Base-by-base conservation (phyloP, 1,140 invertebrate species). In the Lucilia sericata region DNA sequence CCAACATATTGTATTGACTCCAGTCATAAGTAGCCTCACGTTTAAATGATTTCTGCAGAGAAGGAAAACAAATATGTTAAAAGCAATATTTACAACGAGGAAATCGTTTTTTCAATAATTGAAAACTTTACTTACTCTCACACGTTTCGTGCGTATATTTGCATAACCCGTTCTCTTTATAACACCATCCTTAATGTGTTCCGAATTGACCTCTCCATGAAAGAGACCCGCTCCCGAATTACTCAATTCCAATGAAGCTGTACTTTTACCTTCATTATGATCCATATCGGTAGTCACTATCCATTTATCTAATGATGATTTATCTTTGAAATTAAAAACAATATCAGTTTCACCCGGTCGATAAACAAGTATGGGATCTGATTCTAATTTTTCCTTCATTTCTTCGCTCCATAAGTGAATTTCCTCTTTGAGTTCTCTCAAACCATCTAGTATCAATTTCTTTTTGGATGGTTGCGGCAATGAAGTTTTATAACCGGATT, bases 21-120 rank as follows among this genome's bases (percentile, higher is more conserved):
- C 96, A 99, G 87, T 98, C 93, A 87, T 93, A 94, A 42, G 93
- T 93, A 13, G 92, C 60, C 14, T 94, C 92, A 17, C 96, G 92
- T 88, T 95, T 93, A 90, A 99, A 99, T n/a, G 97, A 96, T 94
- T 95, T 97, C 93, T 96, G 88, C 74, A 92, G 91, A 85, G 83
- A 87, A 83, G 9, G 2, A 17, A 55, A 55, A 55, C 5, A 55
- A 55, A 55, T 55, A 17, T 8, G 17, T 84, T 13, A 82, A 86
- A 83, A 65, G 55, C 75, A 80, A 21, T 42, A 78, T 75, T 60
- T n/a, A n/a, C n/a, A n/a, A n/a, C n/a, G n/a, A n/a, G n/a, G n/a
- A n/a, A n/a, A n/a, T n/a, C n/a, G n/a, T n/a, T n/a, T n/a, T n/a
- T n/a, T n/a, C n/a, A n/a, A n/a, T n/a, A 80, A 36, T 65, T 82